Base-by-base conservation (phyloP, 2,113 vertebrate species). In the Ardeotis arabs region DNA sequence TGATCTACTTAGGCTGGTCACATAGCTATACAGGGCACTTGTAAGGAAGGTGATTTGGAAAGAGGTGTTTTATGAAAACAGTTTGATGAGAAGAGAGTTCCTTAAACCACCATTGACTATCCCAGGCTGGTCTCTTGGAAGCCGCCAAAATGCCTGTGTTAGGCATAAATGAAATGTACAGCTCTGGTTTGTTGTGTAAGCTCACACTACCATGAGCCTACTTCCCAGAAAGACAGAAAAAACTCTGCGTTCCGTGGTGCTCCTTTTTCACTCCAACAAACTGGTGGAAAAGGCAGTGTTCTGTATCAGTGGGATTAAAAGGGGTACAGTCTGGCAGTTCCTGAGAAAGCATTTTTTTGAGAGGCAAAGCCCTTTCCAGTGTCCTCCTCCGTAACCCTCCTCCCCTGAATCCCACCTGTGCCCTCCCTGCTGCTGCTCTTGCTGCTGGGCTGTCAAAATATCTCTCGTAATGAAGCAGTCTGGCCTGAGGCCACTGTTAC, bases 391-490 rank as follows among this genome's bases (percentile, higher is more conserved):
- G 41, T 41, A 29, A 0, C 15, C 29, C 35, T 80, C 64, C 70
- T 74, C 21, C 70, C 85, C 85, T 44, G 41, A 27, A 55, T 4
- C 49, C 39, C 90, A 60, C 86, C 68, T 39, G 76, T 60, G 84
- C 82, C 84, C 89, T 94, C 81, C 81, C 88, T 16, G 69, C 88
- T 68, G 67, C 27, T 68, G 66, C 81, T 95, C 47, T 89, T 63
- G 94, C 92, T 73, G 93, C 97, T 56, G 87, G 82, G 87, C 95
- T 98, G 97, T 97, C 97, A 97, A 68, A 81, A 91, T 20, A 22
- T 93, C 96, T 96, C 94, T 94, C 53, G 4, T 97, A 96, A 97
- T 97, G 97, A 97, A 98, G 97, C 95, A 96, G 83, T 89, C 89
- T 97, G 97, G 94, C 97, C 97, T 24, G n/a, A 84, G 97, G 97